phyloP scores from a whole-genome alignment of 2,113 vertebrate species.

The Litocranius walleri region DNA sequence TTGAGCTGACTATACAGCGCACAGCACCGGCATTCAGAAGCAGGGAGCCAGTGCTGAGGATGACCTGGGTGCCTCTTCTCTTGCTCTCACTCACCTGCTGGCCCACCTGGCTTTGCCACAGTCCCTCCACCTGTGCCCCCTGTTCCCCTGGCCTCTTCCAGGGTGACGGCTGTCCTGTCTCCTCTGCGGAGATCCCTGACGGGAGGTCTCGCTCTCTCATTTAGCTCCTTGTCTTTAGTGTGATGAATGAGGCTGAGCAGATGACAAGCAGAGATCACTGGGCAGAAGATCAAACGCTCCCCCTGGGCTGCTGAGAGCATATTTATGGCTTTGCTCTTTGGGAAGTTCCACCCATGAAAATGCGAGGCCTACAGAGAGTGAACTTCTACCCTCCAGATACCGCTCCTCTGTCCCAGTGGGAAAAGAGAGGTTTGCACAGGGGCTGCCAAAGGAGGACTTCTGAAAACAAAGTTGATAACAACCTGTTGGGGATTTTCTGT shows the following conservation, averaged over 20 bases:
- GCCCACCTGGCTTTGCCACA: neutral
- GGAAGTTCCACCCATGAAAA: neutral
- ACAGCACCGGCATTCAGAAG: accelerated
- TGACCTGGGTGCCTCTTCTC: neutral
- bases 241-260: conserved; percentile 32
- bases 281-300: conserved; percentile 30
- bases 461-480: neutral
- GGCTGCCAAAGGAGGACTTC: neutral
- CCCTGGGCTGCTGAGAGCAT: neutral
- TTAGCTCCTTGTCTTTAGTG: conserved; percentile 24
- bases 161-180: neutral
- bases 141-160: neutral
- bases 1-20: neutral
- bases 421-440: neutral
- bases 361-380: neutral
- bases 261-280: conserved; percentile 43
- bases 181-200: neutral
- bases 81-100: neutral
- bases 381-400: neutral
- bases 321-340: conserved; percentile 26
- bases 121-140: neutral
- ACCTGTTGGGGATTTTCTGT: neutral
- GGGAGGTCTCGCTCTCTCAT: conserved; percentile 20
- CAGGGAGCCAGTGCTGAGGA: neutral
- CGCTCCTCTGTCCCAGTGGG: neutral